Conservation (phyloP, 2,797 vertebrate genomes). For the Fratercula arctica region DNA sequence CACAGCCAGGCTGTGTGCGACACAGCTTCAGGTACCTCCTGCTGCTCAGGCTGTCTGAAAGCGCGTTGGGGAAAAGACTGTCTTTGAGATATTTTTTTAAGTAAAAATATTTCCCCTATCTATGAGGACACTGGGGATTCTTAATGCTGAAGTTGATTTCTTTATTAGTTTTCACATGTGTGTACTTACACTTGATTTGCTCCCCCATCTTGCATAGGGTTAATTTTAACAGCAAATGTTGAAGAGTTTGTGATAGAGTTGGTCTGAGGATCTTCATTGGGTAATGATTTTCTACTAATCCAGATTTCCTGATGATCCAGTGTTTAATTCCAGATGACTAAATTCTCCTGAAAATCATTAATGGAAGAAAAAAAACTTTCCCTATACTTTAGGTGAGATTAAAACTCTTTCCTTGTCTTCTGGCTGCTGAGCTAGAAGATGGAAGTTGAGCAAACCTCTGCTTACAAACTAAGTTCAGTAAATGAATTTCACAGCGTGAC, state of each 20-base stretch:
- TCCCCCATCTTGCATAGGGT: neutral
- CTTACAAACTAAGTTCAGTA: neutral
- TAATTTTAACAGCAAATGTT: neutral
- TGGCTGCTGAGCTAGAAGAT: neutral
- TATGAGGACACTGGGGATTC: neutral
- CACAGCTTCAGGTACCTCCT: conserved; percentile 81
- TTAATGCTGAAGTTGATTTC: neutral
- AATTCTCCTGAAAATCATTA: neutral
- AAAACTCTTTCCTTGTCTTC: neutral
- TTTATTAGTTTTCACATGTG: neutral
- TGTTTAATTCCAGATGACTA: neutral
- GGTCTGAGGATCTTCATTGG: neutral
- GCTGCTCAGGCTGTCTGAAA: neutral
- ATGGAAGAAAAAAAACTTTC: neutral
- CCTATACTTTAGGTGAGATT: neutral
- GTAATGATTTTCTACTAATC: neutral
- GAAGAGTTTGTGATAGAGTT: neutral
- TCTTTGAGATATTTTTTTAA: neutral
- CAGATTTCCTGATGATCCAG: neutral
- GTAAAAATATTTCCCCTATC: neutral
- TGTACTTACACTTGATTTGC: neutral
- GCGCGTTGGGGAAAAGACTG: neutral
- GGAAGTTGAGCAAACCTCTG: neutral
- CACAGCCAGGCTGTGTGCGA: conserved; percentile 61
- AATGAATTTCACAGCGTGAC: neutral